These are phyloP conservation scores for Pardalotus punctatus DNA, from an alignment of 2,113 vertebrate genomes.

Conservation along the genomic window DNA sequence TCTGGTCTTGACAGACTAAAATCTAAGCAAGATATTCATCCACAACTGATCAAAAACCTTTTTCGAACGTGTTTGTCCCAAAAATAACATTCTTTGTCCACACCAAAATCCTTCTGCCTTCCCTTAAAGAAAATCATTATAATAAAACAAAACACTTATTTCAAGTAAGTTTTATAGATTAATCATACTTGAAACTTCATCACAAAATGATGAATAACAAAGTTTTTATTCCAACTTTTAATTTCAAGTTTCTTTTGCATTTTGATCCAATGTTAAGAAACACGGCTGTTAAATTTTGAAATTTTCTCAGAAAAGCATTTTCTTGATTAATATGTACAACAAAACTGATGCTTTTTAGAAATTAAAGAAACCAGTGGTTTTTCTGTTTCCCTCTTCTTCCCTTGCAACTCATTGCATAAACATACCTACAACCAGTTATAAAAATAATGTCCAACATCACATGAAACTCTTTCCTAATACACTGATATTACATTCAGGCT, in stretches of 20 bases:
- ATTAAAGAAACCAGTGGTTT: background rate
- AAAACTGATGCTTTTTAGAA: background rate
- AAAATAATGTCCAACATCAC: slow-evolving; percentile 14
- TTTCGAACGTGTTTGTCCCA: background rate
- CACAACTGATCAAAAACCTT: background rate
- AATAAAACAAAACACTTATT: background rate
- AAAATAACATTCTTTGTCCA: background rate
- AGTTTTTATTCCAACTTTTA: background rate
- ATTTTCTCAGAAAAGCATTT: background rate
- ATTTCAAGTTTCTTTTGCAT: background rate
- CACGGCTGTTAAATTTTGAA: background rate
- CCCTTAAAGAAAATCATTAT: background rate
- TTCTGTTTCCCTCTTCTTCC: background rate
- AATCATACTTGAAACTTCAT: background rate
- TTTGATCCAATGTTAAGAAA: background rate
- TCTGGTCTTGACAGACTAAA: background rate
- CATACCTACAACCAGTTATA: background rate
- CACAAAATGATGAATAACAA: background rate
- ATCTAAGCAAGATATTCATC: background rate
- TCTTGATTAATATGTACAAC: background rate
- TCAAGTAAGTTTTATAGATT: background rate
- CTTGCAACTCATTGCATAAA: background rate
- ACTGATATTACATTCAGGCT: slow-evolving; percentile 30
- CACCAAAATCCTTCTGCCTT: background rate
- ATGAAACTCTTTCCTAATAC: background rate